Evolutionary conservation across 2,113 vertebrate genomes (phyloP), one percentile per base, ranked within the genome.

Genomic region (Sander lucioperca): DNA sequence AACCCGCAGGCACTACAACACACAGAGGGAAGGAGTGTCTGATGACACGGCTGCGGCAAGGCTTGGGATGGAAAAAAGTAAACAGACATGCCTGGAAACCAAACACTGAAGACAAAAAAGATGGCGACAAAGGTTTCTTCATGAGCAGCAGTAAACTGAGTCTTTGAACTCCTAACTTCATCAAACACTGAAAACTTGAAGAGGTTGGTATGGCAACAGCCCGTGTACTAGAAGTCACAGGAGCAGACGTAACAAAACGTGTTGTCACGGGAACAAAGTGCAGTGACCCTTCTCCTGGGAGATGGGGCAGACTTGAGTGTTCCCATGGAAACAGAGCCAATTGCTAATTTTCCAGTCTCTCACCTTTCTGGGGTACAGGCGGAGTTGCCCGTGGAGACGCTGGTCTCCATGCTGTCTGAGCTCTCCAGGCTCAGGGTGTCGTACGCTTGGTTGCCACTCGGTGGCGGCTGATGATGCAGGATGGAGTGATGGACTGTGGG

Each of bases 381-480:
- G 0, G 98, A 99, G 93, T 96, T 98, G 79, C 97, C 96, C 0
- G 97, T 96, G 80, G 98, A 99, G 92, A 98, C 93, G 91, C 96
- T 99, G 93, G 98, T 99, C 83, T 99, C 98, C 95, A 99, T 66
- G 92, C 98, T 99, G 96, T 99, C 98, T 0, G 98, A 99, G 92
- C 98, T 99, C 94, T 99, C 98, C 93, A 99, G 92, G 88, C 98
- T 99, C 84, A 99, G 95, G 0, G 98, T 99, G 96, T 99, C 98
- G 0, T 98, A 99, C 0, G 97, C 96, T 0, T 94, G 96, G 9
- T 88, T 94, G 0, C 96, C 95, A 0, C 94, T 90, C 0, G 96
- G 94, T 23, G 96, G 95, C 89, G 95, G 93, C 65, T 97, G 97
- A 75, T 97, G 97, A 68, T 96, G 95, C 67, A 99, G 96, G 89